Evolutionary conservation across 2,888 invertebrate genomes (phyloP).

Genomic region (Erynnis tages): DNA sequence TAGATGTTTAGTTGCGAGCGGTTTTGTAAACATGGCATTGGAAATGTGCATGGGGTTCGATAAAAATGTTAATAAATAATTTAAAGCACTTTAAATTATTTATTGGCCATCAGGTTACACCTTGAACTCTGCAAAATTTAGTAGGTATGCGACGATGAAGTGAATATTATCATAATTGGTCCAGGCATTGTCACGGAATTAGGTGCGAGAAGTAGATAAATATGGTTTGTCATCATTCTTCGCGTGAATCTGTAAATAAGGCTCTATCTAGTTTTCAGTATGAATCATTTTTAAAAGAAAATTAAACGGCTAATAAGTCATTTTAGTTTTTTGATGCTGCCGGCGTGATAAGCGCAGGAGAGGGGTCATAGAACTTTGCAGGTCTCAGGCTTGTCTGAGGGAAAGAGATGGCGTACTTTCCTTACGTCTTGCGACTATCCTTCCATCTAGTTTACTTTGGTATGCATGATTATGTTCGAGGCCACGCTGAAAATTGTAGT

Average conservation of each 20-base stretch:
- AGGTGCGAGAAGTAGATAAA: constrained; percentile 52
- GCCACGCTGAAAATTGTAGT: constrained; percentile 28
- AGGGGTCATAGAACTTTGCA: constrained; percentile 73
- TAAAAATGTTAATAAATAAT: too few species aligned
- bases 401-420: constrained; percentile 39
- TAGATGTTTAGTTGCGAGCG: not conserved
- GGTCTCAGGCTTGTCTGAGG: constrained; percentile 47
- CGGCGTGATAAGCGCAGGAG: constrained; percentile 70
- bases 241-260: constrained; percentile 20
- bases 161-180: constrained; percentile 1
- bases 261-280: constrained; percentile 31
- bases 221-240: constrained; percentile 47
- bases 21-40: not conserved
- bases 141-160: not conserved
- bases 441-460: constrained; percentile 35
- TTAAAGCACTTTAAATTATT: too few species aligned
- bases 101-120: too few species aligned
- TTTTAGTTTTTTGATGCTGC: constrained; percentile 6
- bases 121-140: not conserved
- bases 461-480: constrained; percentile 32
- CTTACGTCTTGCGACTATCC: constrained; percentile 28
- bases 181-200: constrained; percentile 29
- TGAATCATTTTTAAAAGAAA: not conserved
- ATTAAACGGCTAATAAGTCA: constrained; percentile 7
- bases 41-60: too few species aligned